Evolutionary conservation across 2,888 invertebrate species (phyloP), one percentile per base, ranked within the genome.

Genomic region (Mongoloraphidia duomilia): DNA sequence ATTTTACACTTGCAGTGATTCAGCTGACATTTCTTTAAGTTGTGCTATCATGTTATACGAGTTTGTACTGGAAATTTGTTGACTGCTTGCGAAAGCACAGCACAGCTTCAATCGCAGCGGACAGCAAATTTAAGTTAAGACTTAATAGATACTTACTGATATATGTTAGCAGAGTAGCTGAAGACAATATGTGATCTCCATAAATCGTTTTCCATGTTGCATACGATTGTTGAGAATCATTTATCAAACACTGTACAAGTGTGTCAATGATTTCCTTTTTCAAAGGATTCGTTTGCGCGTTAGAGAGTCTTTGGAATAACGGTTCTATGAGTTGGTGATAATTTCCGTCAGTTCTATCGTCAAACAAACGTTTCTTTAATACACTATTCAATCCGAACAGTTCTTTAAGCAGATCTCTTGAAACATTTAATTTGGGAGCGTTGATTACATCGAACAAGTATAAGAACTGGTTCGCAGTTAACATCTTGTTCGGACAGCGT

Each of bases 121-220:
- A n/a, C n/a, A n/a, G n/a, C n/a, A n/a, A n/a, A n/a, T 38, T 12
- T 5, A 38, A 38, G 13, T 12, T 38, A 38, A 12, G n/a, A 38
- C 13, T 38, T 13, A 38, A 8, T 61, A 63, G 66, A 66, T 33
- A 64, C 66, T 66, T 62, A 76, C 75, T 70, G 57, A 75, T 72
- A 64, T 71, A 74, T 52, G 71, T 72, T 36, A 86, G 68, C 44
- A 86, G 64, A 17, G 79, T 69, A 38, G 80, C 79, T 14, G 84
- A 82, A 58, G 80, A 78, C 50, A 74, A 71, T 17, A 79, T 70
- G 59, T 83, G 75, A 60, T 79, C 81, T 34, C 73, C 66, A 65
- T 85, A 83, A 45, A 80, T 64, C 57, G 80, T 80, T 57, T 73
- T 72, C 86, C 85, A 86, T 0, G 73, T 72, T 43, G 73, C 73